Percentiles rank a stretch among this genome's conserved stretches.
Evolutionary conservation across 2,113 vertebrate species (phyloP).

Genomic region (Daboia siamensis): DNA sequence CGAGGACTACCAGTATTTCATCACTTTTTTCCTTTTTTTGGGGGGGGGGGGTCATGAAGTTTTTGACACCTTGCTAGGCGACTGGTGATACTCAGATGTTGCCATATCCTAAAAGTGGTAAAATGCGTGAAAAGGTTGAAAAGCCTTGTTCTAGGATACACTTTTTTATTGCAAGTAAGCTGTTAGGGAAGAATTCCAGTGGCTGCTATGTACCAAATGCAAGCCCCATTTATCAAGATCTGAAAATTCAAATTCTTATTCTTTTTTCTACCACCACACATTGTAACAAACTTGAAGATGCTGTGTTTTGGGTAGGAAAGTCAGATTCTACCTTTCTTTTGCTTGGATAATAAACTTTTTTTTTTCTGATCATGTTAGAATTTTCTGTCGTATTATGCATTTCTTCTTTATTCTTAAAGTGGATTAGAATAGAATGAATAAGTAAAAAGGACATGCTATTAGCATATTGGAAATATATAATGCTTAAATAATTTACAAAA

Average conservation of each 20-base stretch:
- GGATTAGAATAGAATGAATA: not conserved
- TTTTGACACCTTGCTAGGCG: too few relatives aligned
- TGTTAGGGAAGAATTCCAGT: not conserved
- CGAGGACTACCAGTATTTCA: too few relatives aligned
- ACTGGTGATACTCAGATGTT: too few relatives aligned
- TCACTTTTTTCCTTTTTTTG: too few relatives aligned
- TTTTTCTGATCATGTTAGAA: not conserved
- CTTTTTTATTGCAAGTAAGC: not conserved
- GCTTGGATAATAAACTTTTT: not conserved
- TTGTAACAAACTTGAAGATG: not conserved
- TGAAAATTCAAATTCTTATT: not conserved
- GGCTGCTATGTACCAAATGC: not conserved
- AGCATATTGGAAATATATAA: not conserved
- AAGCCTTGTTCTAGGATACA: not conserved
- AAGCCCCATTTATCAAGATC: not conserved
- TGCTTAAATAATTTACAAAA: not conserved
- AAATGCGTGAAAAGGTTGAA: too few relatives aligned
- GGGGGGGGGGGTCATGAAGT: too few relatives aligned
- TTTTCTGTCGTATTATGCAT: not conserved
- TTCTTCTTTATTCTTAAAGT: not conserved
- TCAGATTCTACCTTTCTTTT: not conserved
- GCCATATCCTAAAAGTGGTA: too few relatives aligned
- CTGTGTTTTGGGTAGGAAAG: not conserved
- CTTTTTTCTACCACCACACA: not conserved
- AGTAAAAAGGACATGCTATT: not conserved